phyloP scores from a whole-genome alignment of 2,797 vertebrate genomes.

The Cichlasoma orientale region DNA sequence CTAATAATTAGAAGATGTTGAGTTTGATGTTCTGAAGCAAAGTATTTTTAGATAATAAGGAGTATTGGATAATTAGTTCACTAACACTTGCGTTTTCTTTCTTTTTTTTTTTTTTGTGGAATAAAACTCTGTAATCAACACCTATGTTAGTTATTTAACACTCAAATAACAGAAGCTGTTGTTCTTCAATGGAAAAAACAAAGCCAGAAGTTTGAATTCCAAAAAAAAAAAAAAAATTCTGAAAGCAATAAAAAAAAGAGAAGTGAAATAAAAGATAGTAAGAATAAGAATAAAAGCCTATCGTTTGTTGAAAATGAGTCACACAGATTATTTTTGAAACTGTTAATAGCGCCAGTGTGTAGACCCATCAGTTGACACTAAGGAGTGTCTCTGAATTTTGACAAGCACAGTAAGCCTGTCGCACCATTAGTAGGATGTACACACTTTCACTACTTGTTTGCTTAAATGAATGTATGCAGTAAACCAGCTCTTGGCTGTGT shows the following conservation, averaged over 20 bases:
- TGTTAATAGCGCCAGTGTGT: neutral
- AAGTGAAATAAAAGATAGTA: neutral
- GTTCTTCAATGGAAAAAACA: neutral
- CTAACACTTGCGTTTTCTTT: neutral
- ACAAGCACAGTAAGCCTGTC: neutral
- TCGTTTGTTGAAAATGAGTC: neutral
- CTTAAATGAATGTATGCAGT: neutral
- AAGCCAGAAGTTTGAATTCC: neutral
- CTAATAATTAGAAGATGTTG: neutral
- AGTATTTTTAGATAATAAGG: conserved; percentile 16
- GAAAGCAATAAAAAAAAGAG: neutral
- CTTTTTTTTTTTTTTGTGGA: neutral
- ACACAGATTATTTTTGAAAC: conserved; percentile 5
- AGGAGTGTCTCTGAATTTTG: neutral
- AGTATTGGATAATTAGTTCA: conserved; percentile 12
- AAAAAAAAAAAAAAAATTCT: no score
- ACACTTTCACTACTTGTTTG: conserved; percentile 11
- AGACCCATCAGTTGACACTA: conserved; percentile 6
- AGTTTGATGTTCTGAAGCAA: conserved; percentile 1
- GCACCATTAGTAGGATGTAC: neutral
- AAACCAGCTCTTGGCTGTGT: neutral
- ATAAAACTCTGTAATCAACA: neutral
- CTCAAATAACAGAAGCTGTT: neutral
- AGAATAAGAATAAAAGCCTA: neutral
- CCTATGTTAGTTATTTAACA: conserved; percentile 1